Conservation (phyloP, 2,888 invertebrate genomes). For the Tyria jacobaeae region DNA sequence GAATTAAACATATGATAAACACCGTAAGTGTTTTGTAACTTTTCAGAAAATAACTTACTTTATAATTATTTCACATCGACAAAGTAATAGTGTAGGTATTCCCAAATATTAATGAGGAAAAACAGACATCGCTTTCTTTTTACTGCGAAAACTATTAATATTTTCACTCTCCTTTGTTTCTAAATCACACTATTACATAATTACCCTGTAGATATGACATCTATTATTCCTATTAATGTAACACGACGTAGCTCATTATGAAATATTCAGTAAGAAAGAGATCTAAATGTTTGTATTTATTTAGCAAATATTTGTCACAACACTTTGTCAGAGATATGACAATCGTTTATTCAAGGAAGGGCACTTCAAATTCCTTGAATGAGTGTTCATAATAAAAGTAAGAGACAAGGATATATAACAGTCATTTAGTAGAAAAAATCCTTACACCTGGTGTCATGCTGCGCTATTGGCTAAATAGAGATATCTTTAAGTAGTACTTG, state of each 20-base stretch:
- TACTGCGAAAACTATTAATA: neutral
- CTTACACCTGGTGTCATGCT: slow-evolving; percentile 46
- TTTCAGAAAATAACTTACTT: too few species aligned
- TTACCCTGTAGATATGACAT: neutral
- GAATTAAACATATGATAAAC: neutral
- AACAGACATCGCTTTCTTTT: neutral
- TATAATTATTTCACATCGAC: too few species aligned
- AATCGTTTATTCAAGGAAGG: slow-evolving; percentile 27
- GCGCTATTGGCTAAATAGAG: slow-evolving; percentile 45
- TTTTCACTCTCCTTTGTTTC: neutral
- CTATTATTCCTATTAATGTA: neutral
- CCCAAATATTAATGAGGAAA: too few species aligned
- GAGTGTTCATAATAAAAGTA: slow-evolving; percentile 16
- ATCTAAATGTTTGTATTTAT: slow-evolving; percentile 17
- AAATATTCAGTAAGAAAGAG: neutral
- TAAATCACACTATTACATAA: neutral
- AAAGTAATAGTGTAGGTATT: neutral
- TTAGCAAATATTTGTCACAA: slow-evolving; percentile 23
- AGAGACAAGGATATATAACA: slow-evolving; percentile 28
- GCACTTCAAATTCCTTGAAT: slow-evolving; percentile 22
- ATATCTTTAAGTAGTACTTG: slow-evolving; percentile 17
- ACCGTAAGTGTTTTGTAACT: neutral
- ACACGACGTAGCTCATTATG: neutral
- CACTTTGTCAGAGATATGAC: slow-evolving; percentile 13
- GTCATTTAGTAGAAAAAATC: slow-evolving; percentile 26